phyloP scores from a whole-genome alignment of 64 coral and sea anemone genomes.

The Stylophora pistillata region DNA sequence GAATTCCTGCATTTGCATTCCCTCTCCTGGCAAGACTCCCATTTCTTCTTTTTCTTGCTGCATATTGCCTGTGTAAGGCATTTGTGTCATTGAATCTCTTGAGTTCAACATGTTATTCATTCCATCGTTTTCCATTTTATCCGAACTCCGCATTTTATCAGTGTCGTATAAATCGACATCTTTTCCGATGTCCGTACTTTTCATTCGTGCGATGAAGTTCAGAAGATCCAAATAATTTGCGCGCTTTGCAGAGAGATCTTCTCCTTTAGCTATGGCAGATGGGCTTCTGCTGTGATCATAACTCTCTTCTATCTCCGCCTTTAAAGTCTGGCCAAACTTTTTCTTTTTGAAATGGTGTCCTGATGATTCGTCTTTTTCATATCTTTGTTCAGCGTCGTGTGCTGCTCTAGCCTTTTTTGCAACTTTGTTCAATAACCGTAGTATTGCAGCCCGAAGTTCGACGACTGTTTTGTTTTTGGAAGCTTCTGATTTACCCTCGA shows the following conservation, averaged over 20 bases:
- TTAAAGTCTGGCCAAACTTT: neutral
- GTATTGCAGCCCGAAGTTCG: constrained; percentile 7
- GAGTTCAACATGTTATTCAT: neutral
- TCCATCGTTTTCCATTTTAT: neutral
- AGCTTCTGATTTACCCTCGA: neutral
- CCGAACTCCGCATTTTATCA: neutral
- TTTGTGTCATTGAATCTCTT: neutral
- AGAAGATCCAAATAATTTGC: constrained; percentile 33
- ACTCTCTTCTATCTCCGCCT: neutral
- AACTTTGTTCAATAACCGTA: constrained; percentile 4
- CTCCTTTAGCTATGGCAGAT: neutral
- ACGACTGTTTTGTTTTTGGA: constrained; percentile 18
- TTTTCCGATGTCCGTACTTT: neutral
- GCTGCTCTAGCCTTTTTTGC: neutral
- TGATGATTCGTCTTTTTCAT: neutral
- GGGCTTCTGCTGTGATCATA: neutral
- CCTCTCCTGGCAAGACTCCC: neutral
- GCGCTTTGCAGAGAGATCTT: constrained; percentile 6
- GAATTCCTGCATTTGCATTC: neutral
- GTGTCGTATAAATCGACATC: neutral
- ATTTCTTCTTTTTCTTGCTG: neutral
- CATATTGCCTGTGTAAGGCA: neutral
- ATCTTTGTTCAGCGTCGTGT: neutral
- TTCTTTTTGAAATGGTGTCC: neutral
- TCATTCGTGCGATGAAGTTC: constrained; percentile 32